Base-by-base conservation (phyloP, 2,113 vertebrate genomes). In the Oncorhynchus nerka region DNA sequence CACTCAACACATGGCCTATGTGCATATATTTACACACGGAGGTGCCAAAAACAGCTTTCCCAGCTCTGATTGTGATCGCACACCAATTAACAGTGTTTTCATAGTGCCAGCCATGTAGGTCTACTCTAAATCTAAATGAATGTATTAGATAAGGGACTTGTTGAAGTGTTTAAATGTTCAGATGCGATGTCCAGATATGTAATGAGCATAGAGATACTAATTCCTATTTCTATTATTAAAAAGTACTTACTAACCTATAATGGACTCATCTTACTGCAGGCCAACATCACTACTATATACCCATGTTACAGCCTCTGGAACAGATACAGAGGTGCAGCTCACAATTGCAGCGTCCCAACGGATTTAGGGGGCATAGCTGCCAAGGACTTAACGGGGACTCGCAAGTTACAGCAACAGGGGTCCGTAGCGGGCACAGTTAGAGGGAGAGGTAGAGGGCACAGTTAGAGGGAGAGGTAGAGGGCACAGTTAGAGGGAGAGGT, bases 361-460 rank as follows among this genome's bases (percentile, higher is more conserved):
- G 51, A 55, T 19, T 55, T 55, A 55, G 13, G 19, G 12, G 20
- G 28, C 19, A 51, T 3, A 20, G n/a, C 24, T 64, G 16, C 9
- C 3, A n/a, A 11, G 24, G 20, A 26, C 61, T 64, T 64, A 8
- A 11, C 13, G 7, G n/a, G 24, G 7, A 64, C n/a, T 64, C 22
- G 4, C 32, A 69, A 16, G 68, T 34, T 16, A 69, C 34, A 45
- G 68, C 68, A 19, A n/a, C 6, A 64, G 20, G 61, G 61, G 61
- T 26, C 61, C 11, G 3, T 8, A 26, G 3, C 7, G 11, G 61
- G 61, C 51, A 64, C 61, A 24, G 24, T 16, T 24, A 64, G 22
- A 64, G 20, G 22, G n/a, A 30, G 67, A 39, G 8, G 15, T 76
- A 93, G 91, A 93, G 62, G 94, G 93, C 64, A 94, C 91, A 1